Evolutionary conservation across 2,797 vertebrate genomes (phyloP), one percentile per base, ranked within the genome.

Genomic region (Hydrolagus colliei): DNA sequence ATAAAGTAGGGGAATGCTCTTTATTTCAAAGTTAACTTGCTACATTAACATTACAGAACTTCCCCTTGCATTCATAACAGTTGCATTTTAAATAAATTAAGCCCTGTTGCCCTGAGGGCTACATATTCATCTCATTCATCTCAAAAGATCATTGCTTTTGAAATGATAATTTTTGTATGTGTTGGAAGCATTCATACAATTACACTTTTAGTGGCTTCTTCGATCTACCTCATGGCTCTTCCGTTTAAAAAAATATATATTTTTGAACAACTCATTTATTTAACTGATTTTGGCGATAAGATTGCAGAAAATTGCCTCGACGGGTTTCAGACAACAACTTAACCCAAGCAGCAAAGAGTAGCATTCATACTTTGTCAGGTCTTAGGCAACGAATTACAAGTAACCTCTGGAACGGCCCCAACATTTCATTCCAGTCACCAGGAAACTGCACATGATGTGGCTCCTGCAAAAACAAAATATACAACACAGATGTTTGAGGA

Each of bases 311-410:
- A 35, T 65, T 41, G 18, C 41, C 65, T 18, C 16, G 4, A 20
- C 18, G 41, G 32, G 13, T 80, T 65, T 32, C n/a, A 63, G 77
- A 65, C 62, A 65, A 22, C 61, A 20, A 61, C 65, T 80, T 65
- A 32, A 80, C 63, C 75, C 9, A 16, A 62, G 12, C 12, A 13
- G 2, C 73, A 11, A 9, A 41, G 20, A 22, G 52, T n/a, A 5
- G 0, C 6, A 35, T 18, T 87, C 88, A 84, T 89, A 94, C 95
- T 92, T 97, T 96, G 91, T 98, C 96, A 84, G 95, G 95, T 88
- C 96, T 92, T 82, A 96, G 89, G 90, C 95, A 96, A 72, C 94
- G 93, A 88, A 97, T 92, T 86, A 96, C 86, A 86, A 97, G 92
- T 95, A 97, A 96, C 88, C 91, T 95, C 88, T 97, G 95, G 87